phyloP scores from a whole-genome alignment of 2,797 vertebrate species.

The Taenioides sp. region DNA sequence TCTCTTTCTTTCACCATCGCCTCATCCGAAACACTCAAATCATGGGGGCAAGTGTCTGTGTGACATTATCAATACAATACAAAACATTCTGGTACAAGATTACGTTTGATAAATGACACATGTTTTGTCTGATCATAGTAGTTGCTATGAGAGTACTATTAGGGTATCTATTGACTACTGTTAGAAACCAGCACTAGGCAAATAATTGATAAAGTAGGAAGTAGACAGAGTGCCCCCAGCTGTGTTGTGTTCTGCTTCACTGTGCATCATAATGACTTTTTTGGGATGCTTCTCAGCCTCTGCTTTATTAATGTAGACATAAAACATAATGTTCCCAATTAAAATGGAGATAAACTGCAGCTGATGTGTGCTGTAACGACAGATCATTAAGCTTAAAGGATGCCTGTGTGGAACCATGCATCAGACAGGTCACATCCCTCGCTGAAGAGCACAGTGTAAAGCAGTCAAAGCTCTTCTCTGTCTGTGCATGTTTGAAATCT shows the following conservation, averaged over 20 bases:
- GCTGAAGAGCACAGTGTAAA: background rate
- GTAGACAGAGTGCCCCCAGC: background rate
- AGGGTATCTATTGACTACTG: too few relatives aligned
- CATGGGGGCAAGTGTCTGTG: slow-evolving; percentile 11
- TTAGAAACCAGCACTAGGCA: too few relatives aligned
- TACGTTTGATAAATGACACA: background rate
- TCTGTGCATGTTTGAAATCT: too few relatives aligned
- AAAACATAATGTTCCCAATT: slow-evolving; percentile 77
- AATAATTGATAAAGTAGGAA: background rate
- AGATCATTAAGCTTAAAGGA: slow-evolving; percentile 57
- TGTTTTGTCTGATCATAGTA: background rate
- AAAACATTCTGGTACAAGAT: background rate
- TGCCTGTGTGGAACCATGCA: background rate
- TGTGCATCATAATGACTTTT: slow-evolving; percentile 60
- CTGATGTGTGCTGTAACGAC: slow-evolving; percentile 32
- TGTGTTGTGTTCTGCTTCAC: slow-evolving; percentile 19
- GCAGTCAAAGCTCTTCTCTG: too few relatives aligned
- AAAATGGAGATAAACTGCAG: slow-evolving; percentile 73
- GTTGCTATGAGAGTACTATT: background rate
- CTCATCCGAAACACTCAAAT: slow-evolving; percentile 16
- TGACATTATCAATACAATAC: slow-evolving; percentile 43
- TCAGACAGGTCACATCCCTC: slow-evolving; percentile 16
- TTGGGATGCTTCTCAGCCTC: slow-evolving; percentile 47
- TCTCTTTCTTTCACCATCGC: slow-evolving; percentile 29
- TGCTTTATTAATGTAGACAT: slow-evolving; percentile 69